Base-by-base conservation (phyloP, 2,888 invertebrate species). In the Stenotaenia linearis region DNA sequence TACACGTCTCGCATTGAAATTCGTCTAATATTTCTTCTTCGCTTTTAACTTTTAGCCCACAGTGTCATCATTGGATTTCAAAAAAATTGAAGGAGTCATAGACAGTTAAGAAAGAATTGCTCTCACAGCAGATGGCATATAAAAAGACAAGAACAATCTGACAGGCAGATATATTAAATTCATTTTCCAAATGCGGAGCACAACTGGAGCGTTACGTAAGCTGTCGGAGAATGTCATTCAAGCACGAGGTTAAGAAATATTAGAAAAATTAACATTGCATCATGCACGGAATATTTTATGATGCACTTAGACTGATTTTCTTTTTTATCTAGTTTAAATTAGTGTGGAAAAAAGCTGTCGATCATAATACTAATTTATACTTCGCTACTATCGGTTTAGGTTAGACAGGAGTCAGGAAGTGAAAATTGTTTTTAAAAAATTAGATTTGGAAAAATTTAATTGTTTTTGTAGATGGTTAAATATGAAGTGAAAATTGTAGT, bases 181-280 rank as follows among this genome's bases (percentile, higher is more conserved):
- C 56, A 56, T 56, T 56, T 56, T 56, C 56, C 56, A 56, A 56
- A 56, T 56, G 56, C 56, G 56, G 56, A 56, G 56, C 56, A 56
- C 56, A 56, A 56, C 56, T 56, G 56, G 56, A 56, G 56, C 56
- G 56, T 56, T 56, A 56, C 56, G 56, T 56, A 56, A 56, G 56
- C 56, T 56, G 56, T 56, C 56, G 56, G 15, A 18, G 56, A 56
- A 56, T 56, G 56, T 56, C 56, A 56, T 56, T 56, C 56, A 56
- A 56, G 56, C 56, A 56, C 56, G 10, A 56, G 56, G 56, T 56
- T 56, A 56, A 56, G 18, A 56, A 56, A 56, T 56, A 56, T 56
- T 56, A 56, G 56, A 56, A 56, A 56, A 56, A 56, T 56, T 56
- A 56, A 56, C 56, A 56, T 15, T 56, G 56, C 56, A 56, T 56